These are phyloP conservation scores for Hapalemur alaotrensis DNA, from an alignment of 2,797 vertebrate genomes.

Conservation along the genomic window DNA sequence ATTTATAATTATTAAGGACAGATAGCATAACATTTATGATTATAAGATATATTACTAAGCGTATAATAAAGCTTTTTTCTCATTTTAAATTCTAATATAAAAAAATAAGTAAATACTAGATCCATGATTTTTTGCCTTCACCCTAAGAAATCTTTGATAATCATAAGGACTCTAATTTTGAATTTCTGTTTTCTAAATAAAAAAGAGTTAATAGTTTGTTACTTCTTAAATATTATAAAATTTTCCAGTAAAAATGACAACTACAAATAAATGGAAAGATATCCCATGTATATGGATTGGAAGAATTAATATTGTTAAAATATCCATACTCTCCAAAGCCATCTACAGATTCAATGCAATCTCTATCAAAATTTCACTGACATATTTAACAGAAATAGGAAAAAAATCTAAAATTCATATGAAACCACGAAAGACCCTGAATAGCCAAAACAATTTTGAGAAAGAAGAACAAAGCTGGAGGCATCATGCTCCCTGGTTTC, in stretches of 20 bases:
- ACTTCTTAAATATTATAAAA: background rate
- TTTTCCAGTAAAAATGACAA: background rate
- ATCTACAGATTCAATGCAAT: background rate
- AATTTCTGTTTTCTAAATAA: background rate
- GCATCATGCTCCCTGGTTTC: background rate
- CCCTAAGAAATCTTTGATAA: background rate
- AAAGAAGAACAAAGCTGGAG: background rate
- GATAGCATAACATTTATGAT: background rate
- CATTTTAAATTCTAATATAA: background rate
- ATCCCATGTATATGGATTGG: rapidly evolving
- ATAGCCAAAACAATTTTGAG: background rate
- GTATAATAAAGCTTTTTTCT: background rate
- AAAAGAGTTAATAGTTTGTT: background rate
- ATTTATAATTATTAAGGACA: background rate
- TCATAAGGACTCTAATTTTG: background rate
- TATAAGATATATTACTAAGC: background rate
- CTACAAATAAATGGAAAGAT: background rate
- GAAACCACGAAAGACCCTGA: background rate
- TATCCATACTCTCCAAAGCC: background rate
- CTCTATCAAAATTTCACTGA: background rate
- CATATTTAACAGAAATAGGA: background rate
- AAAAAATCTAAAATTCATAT: background rate
- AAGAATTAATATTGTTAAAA: background rate
- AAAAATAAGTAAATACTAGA: background rate
- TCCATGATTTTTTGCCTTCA: background rate